Evolutionary conservation across 1,140 invertebrate species (phyloP).

Genomic region (Drosophila cardini): DNA sequence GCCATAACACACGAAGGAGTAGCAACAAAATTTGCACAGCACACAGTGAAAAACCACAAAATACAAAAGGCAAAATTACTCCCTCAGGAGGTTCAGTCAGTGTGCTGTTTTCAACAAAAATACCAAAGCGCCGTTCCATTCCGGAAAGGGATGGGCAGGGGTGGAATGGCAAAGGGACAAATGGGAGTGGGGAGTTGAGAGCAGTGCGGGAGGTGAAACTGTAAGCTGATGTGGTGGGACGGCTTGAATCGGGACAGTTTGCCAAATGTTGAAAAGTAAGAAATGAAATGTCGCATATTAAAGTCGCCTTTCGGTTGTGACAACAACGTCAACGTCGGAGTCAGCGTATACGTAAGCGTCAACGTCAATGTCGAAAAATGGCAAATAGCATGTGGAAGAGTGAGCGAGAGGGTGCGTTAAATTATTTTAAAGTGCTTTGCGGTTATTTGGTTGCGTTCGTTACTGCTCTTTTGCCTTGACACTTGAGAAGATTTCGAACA

Average conservation of each 20-base stretch:
- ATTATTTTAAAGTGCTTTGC: conserved; percentile 79
- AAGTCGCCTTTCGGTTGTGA: conserved; percentile 54
- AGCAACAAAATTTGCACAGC: conserved; percentile 39
- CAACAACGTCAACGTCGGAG: conserved; percentile 33
- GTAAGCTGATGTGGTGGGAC: conserved; percentile 11
- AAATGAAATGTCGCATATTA: conserved; percentile 73
- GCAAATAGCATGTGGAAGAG: neutral
- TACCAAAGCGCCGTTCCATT: conserved; percentile 27
- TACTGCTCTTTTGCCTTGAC: conserved; percentile 48
- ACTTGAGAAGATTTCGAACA: conserved; percentile 47
- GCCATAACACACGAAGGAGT: conserved; percentile 29
- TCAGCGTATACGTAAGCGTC: conserved; percentile 27
- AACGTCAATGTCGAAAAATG: conserved; percentile 32
- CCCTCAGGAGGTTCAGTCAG: conserved; percentile 51
- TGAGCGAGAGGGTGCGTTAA: conserved; percentile 29
- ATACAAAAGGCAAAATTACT: conserved; percentile 82
- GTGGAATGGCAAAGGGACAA: neutral
- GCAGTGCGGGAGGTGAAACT: conserved; percentile 27
- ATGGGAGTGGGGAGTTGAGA: conserved; percentile 7
- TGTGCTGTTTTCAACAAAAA: conserved; percentile 37
- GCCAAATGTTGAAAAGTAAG: conserved; percentile 54
- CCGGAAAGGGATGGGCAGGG: neutral
- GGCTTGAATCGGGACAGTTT: conserved; percentile 13
- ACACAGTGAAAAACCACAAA: conserved; percentile 64
- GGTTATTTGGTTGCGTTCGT: conserved; percentile 61